Conservation (phyloP, 2,888 invertebrate genomes). For the Odiellus spinosus region DNA sequence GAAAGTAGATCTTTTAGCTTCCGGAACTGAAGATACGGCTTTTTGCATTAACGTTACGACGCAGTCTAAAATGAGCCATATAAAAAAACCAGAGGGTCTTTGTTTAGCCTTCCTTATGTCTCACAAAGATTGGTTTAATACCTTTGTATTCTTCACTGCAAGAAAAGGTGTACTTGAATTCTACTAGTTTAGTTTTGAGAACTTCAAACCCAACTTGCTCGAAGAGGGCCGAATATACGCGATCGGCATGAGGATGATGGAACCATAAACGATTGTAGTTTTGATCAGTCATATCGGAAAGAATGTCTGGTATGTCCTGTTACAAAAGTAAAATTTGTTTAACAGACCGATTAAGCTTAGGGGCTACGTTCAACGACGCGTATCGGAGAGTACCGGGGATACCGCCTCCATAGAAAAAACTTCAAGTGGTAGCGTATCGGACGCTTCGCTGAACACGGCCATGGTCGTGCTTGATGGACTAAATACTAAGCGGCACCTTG, state of each 20-base stretch:
- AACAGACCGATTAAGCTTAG: no score
- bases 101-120: neutral
- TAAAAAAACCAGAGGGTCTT: neutral
- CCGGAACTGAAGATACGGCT: conserved; percentile 7
- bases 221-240: conserved; percentile 15
- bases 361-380: no score
- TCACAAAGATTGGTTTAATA: neutral
- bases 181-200: conserved; percentile 12
- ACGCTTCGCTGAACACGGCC: no score
- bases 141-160: conserved; percentile 16
- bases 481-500: no score
- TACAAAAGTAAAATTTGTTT: neutral
- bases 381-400: no score
- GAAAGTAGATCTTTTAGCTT: conserved; percentile 8
- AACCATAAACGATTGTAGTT: conserved; percentile 17
- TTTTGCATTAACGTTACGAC: conserved; percentile 6
- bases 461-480: no score
- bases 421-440: no score
- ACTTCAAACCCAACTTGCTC: conserved; percentile 16
- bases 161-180: conserved; percentile 13
- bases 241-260: conserved; percentile 15
- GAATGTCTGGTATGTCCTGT: conserved; percentile 10
- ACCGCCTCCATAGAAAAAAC: no score
- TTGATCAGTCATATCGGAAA: conserved; percentile 12
- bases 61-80: conserved; percentile 4